These are phyloP conservation scores for Anaspis maculata DNA, from an alignment of 2,888 invertebrate species.

Conservation along the genomic window DNA sequence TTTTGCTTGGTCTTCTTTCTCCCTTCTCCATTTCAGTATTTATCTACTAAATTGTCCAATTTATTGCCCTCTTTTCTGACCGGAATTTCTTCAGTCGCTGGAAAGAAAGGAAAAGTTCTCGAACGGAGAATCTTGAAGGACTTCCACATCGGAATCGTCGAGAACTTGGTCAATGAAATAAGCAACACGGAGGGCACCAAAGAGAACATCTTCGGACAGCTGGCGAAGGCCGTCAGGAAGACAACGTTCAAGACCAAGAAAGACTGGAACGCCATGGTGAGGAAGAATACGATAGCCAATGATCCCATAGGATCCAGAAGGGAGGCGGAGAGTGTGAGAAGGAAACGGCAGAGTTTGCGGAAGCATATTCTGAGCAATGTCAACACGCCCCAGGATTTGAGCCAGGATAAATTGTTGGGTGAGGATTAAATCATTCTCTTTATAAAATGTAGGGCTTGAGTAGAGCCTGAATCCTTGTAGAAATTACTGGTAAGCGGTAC, in stretches of 20 bases:
- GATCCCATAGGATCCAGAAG: constrained; percentile 75
- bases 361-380: constrained; percentile 61
- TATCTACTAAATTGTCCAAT: too few relatives aligned
- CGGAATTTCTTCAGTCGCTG: constrained; percentile 60
- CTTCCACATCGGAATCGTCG: constrained; percentile 84
- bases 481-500: too few relatives aligned
- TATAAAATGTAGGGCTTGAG: neutral
- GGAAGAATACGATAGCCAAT: constrained; percentile 56
- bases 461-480: too few relatives aligned
- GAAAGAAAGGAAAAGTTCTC: constrained; percentile 79
- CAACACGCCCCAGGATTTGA: constrained; percentile 54
- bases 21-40: too few relatives aligned
- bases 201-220: constrained; percentile 69
- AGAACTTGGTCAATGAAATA: constrained; percentile 64
- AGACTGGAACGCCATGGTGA: constrained; percentile 79
- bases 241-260: constrained; percentile 50
- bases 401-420: constrained; percentile 56
- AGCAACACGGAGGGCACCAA: constrained; percentile 54
- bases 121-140: constrained; percentile 79
- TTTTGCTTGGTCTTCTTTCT: too few relatives aligned
- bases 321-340: constrained; percentile 54
- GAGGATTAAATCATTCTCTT: neutral
- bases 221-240: constrained; percentile 68
- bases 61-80: too few relatives aligned
- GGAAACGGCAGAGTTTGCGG: constrained; percentile 63